A percentile compares a stretch with the other conserved stretches of the same genome.
phyloP scores from a whole-genome alignment of 2,888 invertebrate species.

The Catocala nupta region DNA sequence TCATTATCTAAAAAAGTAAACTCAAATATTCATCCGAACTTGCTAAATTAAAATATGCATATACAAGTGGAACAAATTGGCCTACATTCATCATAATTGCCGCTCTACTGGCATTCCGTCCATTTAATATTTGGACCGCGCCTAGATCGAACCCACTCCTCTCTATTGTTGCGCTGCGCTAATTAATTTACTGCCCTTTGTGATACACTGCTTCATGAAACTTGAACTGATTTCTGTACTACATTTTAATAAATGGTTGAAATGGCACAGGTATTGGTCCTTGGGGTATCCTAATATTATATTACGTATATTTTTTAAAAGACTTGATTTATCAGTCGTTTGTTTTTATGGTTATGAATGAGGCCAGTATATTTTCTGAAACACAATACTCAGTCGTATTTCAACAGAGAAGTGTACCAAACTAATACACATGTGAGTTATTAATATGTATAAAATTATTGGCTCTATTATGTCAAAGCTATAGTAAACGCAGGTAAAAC shows the following conservation, averaged over 20 bases:
- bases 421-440: too few species aligned
- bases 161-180: conserved; percentile 32
- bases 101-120: conserved; percentile 43
- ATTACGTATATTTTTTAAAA: too few species aligned
- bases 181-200: conserved; percentile 44
- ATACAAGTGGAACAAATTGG: conserved; percentile 46
- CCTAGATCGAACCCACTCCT: conserved; percentile 48
- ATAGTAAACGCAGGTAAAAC: too few species aligned
- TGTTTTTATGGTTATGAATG: too few species aligned
- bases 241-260: background rate
- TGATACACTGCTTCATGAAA: background rate
- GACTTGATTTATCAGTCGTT: too few species aligned
- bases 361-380: too few species aligned
- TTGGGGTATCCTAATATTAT: background rate
- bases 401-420: too few species aligned
- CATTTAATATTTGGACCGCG: conserved; percentile 50
- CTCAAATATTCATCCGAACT: background rate
- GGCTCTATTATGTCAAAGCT: too few species aligned
- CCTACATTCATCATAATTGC: conserved; percentile 43
- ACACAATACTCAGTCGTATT: too few species aligned
- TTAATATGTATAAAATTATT: too few species aligned
- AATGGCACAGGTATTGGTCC: background rate
- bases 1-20: too few species aligned
- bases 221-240: background rate
- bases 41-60: conserved; percentile 46